Conservation (phyloP, 2,797 vertebrate species). For the Enteromius mattozi region DNA sequence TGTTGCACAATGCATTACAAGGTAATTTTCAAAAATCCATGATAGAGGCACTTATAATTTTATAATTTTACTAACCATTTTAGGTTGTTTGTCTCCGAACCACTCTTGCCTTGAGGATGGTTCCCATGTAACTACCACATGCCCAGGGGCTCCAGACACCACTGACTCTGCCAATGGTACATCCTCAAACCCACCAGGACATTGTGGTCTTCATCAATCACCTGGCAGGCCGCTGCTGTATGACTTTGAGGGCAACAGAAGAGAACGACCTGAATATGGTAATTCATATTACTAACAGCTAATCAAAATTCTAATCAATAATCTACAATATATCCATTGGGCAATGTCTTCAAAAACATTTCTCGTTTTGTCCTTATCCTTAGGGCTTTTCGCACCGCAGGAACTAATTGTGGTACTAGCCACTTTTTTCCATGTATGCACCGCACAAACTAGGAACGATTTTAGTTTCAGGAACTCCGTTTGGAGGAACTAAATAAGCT, state of each 20-base stretch:
- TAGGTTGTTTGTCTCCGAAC: conserved; percentile 82
- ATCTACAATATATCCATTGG: neutral
- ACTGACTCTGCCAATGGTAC: conserved; percentile 80
- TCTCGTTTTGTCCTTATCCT: conserved; percentile 1
- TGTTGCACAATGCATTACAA: no score
- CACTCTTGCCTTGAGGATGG: conserved; percentile 86
- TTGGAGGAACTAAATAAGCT: no score
- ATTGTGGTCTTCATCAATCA: conserved; percentile 78
- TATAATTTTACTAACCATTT: conserved; percentile 8
- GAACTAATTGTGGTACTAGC: no score
- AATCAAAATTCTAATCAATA: conserved; percentile 37
- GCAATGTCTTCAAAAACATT: conserved; percentile 23
- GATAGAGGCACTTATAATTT: no score
- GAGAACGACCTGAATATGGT: conserved; percentile 82
- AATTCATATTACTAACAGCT: conserved; percentile 67
- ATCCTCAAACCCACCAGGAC: conserved; percentile 75
- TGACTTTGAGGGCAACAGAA: conserved; percentile 88
- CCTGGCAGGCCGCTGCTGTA: conserved; percentile 82
- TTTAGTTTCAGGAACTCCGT: no score
- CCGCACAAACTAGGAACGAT: no score
- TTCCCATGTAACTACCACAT: conserved; percentile 79
- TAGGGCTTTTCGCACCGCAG: neutral
- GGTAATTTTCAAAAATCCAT: no score
- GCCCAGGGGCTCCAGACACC: conserved; percentile 70
- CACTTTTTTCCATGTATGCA: no score